Evolutionary conservation across 2,113 vertebrate genomes (phyloP).

Genomic region (Speoplatyrhinus poulsoni): DNA sequence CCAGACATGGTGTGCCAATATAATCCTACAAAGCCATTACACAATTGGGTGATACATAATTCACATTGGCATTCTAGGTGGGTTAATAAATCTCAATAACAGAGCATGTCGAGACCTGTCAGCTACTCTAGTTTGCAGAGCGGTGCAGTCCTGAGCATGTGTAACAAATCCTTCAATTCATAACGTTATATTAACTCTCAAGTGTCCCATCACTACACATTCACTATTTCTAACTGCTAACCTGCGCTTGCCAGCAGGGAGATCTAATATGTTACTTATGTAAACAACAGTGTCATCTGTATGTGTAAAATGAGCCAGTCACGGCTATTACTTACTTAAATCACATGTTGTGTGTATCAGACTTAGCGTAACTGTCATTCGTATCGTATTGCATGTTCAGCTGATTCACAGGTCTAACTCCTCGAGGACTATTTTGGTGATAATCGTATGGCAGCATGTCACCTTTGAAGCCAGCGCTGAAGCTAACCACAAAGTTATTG

Average conservation of each 20-base stretch:
- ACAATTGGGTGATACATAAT: constrained; percentile 22
- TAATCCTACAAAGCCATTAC: constrained; percentile 15
- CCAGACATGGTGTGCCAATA: constrained; percentile 6
- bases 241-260: no score
- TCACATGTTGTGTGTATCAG: no score
- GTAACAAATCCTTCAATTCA: neutral
- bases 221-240: no score
- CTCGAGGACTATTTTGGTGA: neutral
- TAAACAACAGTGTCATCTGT: no score
- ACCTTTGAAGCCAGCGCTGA: no score
- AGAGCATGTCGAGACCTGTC: constrained; percentile 28
- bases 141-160: neutral
- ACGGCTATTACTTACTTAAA: no score
- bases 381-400: no score
- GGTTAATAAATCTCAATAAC: constrained; percentile 20
- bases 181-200: constrained; percentile 1
- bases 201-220: neutral
- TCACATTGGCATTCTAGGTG: constrained; percentile 21
- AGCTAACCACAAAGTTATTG: neutral
- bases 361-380: no score
- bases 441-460: neutral
- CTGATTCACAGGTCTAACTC: neutral
- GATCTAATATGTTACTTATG: no score
- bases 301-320: no score
- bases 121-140: neutral